phyloP scores from a whole-genome alignment of 1,140 invertebrate genomes.

The Drosophila oshimai region DNA sequence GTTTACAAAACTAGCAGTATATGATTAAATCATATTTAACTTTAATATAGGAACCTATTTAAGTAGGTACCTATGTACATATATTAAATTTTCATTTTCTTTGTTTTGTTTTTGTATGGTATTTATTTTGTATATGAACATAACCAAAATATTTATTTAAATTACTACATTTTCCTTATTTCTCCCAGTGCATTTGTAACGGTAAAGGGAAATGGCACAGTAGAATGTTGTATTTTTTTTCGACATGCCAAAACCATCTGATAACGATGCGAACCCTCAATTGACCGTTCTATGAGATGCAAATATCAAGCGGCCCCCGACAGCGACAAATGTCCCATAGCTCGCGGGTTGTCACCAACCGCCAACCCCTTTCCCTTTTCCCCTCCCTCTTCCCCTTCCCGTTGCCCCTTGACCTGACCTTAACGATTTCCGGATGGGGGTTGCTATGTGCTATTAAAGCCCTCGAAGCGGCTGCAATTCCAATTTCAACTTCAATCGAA shows the following conservation, averaged over 20 bases:
- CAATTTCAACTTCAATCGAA: constrained; percentile 30
- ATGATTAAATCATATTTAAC: too few relatives aligned
- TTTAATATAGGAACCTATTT: too few relatives aligned
- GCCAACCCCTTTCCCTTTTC: neutral
- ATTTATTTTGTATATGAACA: too few relatives aligned
- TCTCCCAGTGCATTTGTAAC: neutral
- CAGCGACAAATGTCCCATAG: constrained; percentile 24
- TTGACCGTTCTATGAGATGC: constrained; percentile 41
- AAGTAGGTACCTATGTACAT: too few relatives aligned
- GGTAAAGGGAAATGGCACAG: constrained; percentile 32
- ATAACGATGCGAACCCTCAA: constrained; percentile 41
- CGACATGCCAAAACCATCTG: constrained; percentile 35
- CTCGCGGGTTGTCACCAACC: constrained; percentile 30
- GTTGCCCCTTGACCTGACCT: neutral
- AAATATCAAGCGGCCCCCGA: constrained; percentile 37
- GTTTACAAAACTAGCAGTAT: too few relatives aligned
- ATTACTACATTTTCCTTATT: neutral
- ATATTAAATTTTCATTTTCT: too few relatives aligned
- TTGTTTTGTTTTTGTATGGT: too few relatives aligned
- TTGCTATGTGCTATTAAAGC: constrained; percentile 26
- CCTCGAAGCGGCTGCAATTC: constrained; percentile 32
- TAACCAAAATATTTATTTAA: neutral
- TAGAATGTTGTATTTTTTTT: constrained; percentile 28
- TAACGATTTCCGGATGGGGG: constrained; percentile 27
- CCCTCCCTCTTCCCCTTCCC: neutral